Percentiles rank a stretch among this genome's conserved stretches.
Conservation (phyloP, 2,797 vertebrate genomes). For the Argyrosomus regius region DNA sequence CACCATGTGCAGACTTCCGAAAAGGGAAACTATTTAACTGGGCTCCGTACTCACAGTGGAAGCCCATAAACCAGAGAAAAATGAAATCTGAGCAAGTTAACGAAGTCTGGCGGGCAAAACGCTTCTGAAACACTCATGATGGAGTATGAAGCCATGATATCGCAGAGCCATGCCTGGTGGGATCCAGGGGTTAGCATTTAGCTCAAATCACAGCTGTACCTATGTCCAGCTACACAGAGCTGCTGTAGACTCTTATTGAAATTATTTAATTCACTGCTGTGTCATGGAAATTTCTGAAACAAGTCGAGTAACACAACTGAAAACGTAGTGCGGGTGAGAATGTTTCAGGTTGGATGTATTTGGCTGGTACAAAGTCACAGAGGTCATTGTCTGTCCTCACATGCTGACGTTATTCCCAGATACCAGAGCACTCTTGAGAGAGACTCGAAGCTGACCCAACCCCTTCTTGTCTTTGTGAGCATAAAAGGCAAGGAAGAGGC, state of each 20-base stretch:
- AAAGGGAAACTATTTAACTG: no score
- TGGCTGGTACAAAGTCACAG: conserved; percentile 57
- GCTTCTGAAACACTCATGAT: no score
- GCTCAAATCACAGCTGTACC: no score
- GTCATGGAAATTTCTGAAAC: not conserved
- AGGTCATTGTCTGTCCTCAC: conserved; percentile 70
- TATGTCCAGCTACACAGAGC: not conserved
- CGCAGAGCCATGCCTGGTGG: no score
- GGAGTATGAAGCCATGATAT: no score
- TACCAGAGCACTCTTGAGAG: conserved; percentile 74
- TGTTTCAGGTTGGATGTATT: conserved; percentile 23
- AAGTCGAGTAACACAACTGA: not conserved
- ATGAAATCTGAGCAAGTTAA: no score
- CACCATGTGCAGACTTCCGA: no score
- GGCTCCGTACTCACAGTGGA: no score
- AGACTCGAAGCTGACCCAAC: conserved; percentile 69
- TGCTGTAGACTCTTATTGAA: not conserved
- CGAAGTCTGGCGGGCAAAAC: no score
- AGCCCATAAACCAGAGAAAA: no score
- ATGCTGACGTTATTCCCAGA: conserved; percentile 72
- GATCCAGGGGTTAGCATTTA: no score
- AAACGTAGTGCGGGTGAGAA: conserved; percentile 41
- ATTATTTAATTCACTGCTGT: not conserved
- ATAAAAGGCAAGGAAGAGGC: conserved; percentile 84
- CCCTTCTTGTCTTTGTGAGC: conserved; percentile 84